These are phyloP conservation scores for Trialeurodes vaporariorum DNA, from an alignment of 1,140 invertebrate species.

Conservation along the genomic window DNA sequence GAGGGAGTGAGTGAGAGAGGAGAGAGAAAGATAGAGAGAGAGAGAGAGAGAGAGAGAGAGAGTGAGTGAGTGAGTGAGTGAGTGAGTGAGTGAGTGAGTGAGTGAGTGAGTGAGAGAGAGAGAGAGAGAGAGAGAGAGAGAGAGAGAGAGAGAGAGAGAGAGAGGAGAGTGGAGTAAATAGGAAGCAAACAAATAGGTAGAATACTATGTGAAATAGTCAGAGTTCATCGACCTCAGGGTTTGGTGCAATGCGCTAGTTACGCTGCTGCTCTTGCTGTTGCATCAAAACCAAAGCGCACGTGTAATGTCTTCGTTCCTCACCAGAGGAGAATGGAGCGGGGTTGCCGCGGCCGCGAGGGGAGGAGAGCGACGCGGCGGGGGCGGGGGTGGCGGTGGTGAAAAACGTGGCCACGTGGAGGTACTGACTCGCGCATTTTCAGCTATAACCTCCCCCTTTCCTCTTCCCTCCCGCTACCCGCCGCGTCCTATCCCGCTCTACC, in stretches of 20 bases:
- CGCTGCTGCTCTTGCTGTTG: not conserved
- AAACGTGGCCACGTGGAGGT: not conserved
- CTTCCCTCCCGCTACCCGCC: too few species aligned
- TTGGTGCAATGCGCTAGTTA: not conserved
- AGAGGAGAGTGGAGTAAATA: not conserved
- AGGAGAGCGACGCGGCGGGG: not conserved
- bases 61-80: not conserved
- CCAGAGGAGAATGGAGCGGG: not conserved
- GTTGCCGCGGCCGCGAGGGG: not conserved
- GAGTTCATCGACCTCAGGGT: not conserved
- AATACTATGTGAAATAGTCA: not conserved
- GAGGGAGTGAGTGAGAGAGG: not conserved
- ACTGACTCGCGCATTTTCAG: not conserved
- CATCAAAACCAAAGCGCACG: not conserved
- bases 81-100: not conserved
- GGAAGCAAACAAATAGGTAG: not conserved
- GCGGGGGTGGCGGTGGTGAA: not conserved
- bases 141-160: not conserved
- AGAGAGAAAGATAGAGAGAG: not conserved
- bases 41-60: not conserved
- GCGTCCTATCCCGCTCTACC: too few species aligned
- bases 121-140: not conserved
- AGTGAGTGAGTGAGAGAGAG: not conserved
- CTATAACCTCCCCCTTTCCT: not conserved
- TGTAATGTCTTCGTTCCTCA: too few species aligned